A percentile compares a stretch with the other conserved stretches of the same genome.
phyloP scores from a whole-genome alignment of 2,113 vertebrate genomes.

The Pelodiscus sinensis region DNA sequence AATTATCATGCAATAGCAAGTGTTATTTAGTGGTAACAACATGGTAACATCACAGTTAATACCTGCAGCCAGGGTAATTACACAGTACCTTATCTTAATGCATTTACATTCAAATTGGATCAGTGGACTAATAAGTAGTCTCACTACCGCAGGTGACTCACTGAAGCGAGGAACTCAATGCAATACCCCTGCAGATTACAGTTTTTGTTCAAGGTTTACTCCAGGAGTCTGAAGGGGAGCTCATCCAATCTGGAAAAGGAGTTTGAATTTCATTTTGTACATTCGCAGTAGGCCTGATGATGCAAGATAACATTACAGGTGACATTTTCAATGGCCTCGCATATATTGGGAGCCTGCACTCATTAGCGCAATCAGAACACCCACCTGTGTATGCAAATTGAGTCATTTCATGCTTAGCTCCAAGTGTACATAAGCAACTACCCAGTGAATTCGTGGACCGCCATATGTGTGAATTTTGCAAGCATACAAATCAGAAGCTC shows the following conservation, averaged over 20 bases:
- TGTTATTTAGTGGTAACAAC: slow-evolving; percentile 71
- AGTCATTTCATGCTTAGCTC: slow-evolving; percentile 27
- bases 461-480: fast-evolving
- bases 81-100: slow-evolving; percentile 68
- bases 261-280: slow-evolving; percentile 9
- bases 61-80: slow-evolving; percentile 67
- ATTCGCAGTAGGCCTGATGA: neutral
- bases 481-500: neutral
- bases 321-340: neutral
- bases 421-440: neutral
- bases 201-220: slow-evolving; percentile 9
- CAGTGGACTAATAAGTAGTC: slow-evolving; percentile 58
- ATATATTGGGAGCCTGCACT: neutral
- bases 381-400: slow-evolving; percentile 10
- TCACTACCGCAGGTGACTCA: slow-evolving; percentile 38
- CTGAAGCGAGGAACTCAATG: slow-evolving; percentile 33
- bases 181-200: slow-evolving; percentile 13
- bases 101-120: slow-evolving; percentile 65
- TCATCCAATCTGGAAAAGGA: slow-evolving; percentile 34
- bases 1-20: slow-evolving; percentile 68
- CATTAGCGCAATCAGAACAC: neutral
- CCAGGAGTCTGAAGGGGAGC: slow-evolving; percentile 40
- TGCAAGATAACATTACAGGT: neutral
- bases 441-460: neutral
- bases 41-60: slow-evolving; percentile 68